Evolutionary conservation across 2,113 vertebrate species (phyloP).

Genomic region (Eleginops maclovinus): DNA sequence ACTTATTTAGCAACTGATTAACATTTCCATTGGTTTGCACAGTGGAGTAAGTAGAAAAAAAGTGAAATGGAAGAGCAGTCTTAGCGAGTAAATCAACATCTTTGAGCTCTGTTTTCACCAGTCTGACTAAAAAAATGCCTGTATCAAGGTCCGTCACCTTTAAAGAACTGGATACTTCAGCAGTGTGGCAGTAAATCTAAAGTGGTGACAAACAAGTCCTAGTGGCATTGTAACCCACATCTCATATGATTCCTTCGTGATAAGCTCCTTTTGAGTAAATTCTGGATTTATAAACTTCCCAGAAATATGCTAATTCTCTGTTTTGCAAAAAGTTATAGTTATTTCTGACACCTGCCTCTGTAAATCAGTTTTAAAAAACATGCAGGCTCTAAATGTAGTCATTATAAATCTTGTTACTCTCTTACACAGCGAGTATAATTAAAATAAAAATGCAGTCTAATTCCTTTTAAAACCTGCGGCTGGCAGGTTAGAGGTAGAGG

Average conservation of each 20-base stretch:
- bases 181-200: neutral
- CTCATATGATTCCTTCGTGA: neutral
- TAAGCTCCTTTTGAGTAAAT: neutral
- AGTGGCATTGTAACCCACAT: neutral
- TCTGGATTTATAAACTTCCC: neutral
- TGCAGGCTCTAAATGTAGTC: conserved; percentile 29
- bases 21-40: neutral
- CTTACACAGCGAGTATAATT: conserved; percentile 54
- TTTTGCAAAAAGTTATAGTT: neutral
- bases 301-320: neutral
- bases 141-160: neutral
- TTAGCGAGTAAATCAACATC: neutral
- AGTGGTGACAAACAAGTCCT: neutral
- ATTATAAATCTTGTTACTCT: conserved; percentile 66
- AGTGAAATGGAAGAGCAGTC: neutral
- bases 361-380: conserved; percentile 44
- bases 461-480: conserved; percentile 29
- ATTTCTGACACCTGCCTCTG: conserved; percentile 22
- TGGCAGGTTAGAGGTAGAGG: conserved; percentile 33
- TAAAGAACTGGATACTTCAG: neutral
- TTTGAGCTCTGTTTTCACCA: neutral
- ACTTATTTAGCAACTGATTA: conserved; percentile 8
- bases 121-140: neutral
- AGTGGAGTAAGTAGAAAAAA: neutral
- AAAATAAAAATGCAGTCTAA: conserved; percentile 43